Conservation (phyloP, 2,888 invertebrate species). For the Timandra comae region DNA sequence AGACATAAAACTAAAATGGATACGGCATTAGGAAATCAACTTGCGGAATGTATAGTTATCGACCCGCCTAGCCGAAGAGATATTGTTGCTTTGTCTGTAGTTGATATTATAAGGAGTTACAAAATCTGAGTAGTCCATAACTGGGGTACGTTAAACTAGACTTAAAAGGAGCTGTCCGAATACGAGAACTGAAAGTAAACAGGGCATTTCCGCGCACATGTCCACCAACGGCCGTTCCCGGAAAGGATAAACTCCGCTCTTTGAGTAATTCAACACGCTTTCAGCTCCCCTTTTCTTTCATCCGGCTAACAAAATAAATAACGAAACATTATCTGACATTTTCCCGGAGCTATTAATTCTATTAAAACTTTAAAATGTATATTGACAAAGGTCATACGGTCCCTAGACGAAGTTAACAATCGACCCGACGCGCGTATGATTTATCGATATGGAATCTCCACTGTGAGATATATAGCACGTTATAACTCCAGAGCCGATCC, state of each 20-base stretch:
- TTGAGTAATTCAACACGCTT: conserved; percentile 34
- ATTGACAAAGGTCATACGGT: conserved; percentile 13
- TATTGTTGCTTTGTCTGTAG: conserved; percentile 42
- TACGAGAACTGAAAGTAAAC: conserved; percentile 58
- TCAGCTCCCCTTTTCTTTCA: conserved; percentile 22
- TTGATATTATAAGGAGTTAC: conserved; percentile 50
- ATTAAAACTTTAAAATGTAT: conserved; percentile 8
- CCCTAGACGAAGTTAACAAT: conserved; percentile 42
- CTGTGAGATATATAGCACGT: conserved; percentile 49
- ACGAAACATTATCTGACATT: conserved; percentile 9
- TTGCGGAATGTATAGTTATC: conserved; percentile 27
- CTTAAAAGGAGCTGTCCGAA: conserved; percentile 62
- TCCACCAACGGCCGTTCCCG: conserved; percentile 28
- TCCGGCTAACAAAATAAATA: conserved; percentile 10
- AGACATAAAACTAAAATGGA: conserved; percentile 27
- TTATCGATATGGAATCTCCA: conserved; percentile 44
- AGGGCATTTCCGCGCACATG: conserved; percentile 61
- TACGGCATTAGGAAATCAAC: conserved; percentile 33
- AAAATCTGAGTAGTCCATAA: conserved; percentile 52
- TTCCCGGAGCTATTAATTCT: conserved; percentile 6
- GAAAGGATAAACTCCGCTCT: conserved; percentile 37
- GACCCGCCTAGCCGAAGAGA: conserved; percentile 37
- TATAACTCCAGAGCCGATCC: conserved; percentile 33
- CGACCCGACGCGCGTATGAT: conserved; percentile 49
- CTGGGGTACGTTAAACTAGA: conserved; percentile 45